These are phyloP conservation scores for Xyrichtys novacula DNA, from an alignment of 2,797 vertebrate species.

Conservation along the genomic window DNA sequence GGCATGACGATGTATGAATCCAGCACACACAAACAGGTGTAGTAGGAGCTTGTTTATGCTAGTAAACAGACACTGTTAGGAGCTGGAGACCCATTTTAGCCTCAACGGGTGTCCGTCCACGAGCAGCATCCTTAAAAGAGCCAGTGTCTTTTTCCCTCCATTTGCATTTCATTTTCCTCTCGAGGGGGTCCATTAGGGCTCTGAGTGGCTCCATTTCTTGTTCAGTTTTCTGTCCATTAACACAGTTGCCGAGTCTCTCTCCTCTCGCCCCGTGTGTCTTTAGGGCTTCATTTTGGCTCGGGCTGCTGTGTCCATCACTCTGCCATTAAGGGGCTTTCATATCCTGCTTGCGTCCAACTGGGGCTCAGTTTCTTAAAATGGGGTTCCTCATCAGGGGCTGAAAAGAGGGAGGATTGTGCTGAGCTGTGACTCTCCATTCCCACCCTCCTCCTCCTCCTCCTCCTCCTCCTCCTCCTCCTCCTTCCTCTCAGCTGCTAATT, in stretches of 20 bases:
- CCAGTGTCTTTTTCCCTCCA: conserved; percentile 37
- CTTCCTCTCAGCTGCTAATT: conserved; percentile 36
- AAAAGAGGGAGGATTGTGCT: conserved; percentile 98
- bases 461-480: conserved; percentile 26
- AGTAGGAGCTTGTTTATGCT: conserved; percentile 43
- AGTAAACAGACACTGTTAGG: conserved; percentile 41
- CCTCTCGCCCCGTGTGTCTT: conserved; percentile 68
- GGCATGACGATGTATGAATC: conserved; percentile 44
- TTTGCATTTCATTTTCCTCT: conserved; percentile 74
- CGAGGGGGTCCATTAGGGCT: conserved; percentile 65
- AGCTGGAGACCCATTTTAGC: conserved; percentile 40
- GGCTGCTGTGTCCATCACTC: conserved; percentile 73
- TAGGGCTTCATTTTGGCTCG: conserved; percentile 70
- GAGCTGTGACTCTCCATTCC: conserved; percentile 91
- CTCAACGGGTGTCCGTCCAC: conserved; percentile 50
- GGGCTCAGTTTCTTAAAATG: conserved; percentile 98
- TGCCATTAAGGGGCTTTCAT: conserved; percentile 77
- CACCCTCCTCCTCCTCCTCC: conserved; percentile 55
- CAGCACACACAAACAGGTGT: conserved; percentile 53
- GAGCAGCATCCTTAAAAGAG: conserved; percentile 37
- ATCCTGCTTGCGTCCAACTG: conserved; percentile 87
- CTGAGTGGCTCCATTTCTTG: conserved; percentile 69
- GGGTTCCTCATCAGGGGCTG: conserved; percentile 98
- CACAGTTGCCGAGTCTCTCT: conserved; percentile 54
- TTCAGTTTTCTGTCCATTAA: conserved; percentile 74